Conservation (phyloP, 2,113 vertebrate genomes). For the Sisor rabdophorus region DNA sequence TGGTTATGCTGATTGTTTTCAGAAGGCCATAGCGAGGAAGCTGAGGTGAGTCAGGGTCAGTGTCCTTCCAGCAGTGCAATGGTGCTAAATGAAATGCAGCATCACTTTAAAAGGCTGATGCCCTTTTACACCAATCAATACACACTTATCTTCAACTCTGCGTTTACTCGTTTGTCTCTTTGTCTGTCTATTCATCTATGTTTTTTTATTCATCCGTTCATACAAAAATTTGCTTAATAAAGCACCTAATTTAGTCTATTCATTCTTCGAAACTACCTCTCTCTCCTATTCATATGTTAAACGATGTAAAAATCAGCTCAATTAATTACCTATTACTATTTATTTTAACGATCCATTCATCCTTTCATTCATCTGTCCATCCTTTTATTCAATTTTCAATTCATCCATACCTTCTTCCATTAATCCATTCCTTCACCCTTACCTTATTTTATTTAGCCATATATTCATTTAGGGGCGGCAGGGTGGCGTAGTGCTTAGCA, state of each 20-base stretch:
- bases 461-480: not conserved
- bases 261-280: no score
- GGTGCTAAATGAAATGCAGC: not conserved
- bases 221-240: no score
- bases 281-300: not conserved
- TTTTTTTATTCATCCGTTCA: not conserved
- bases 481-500: no score
- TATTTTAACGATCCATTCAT: not conserved
- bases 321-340: not conserved
- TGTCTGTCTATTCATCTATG: not conserved
- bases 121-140: conserved; percentile 1
- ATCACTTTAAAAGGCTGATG: not conserved
- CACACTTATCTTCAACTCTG: not conserved
- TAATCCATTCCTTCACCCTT: not conserved
- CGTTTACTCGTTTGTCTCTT: not conserved
- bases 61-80: not conserved
- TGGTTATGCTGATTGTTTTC: conserved; percentile 40
- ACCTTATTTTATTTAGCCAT: not conserved
- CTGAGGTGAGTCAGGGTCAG: conserved; percentile 26
- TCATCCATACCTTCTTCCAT: not conserved
- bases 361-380: not conserved
- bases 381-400: not conserved
- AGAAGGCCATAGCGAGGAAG: conserved; percentile 28
- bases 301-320: no score
- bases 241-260: no score